Evolutionary conservation across 64 coral and sea anemone genomes (phyloP).

Genomic region (Actinia tenebrosa): DNA sequence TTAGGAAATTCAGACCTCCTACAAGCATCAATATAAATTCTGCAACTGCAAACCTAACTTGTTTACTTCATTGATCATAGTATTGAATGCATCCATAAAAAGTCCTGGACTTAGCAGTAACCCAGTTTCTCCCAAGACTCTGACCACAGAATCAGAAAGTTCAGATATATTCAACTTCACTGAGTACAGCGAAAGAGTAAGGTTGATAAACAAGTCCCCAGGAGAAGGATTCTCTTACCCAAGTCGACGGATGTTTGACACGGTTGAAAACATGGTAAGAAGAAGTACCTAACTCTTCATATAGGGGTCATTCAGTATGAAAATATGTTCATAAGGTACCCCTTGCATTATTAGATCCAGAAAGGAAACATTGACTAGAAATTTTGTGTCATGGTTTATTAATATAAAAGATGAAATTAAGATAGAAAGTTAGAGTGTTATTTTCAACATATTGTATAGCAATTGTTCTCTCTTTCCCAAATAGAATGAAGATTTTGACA

Average conservation of each 20-base stretch:
- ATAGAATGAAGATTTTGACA: not conserved
- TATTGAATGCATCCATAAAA: not conserved
- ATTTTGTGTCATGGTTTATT: too few relatives aligned
- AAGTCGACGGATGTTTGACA: conserved; percentile 68
- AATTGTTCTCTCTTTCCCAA: not conserved
- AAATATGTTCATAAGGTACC: too few relatives aligned
- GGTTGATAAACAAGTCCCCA: conserved; percentile 71
- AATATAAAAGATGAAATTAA: too few relatives aligned
- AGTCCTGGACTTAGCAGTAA: not conserved
- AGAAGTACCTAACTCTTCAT: too few relatives aligned
- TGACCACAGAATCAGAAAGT: conserved; percentile 17
- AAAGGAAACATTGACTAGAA: too few relatives aligned
- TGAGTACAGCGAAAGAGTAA: conserved; percentile 43
- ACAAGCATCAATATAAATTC: too few relatives aligned
- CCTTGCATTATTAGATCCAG: too few relatives aligned
- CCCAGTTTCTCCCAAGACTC: conserved; percentile 14
- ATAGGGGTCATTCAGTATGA: too few relatives aligned
- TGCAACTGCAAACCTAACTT: too few relatives aligned
- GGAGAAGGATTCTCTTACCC: conserved; percentile 76
- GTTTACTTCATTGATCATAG: not conserved
- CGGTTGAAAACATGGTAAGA: not conserved
- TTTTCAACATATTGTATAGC: too few relatives aligned
- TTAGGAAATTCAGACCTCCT: too few relatives aligned
- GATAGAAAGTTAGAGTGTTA: too few relatives aligned
- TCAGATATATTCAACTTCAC: conserved; percentile 61